These are phyloP conservation scores for Mactromeris polynyma DNA, from an alignment of 2,888 invertebrate species.

Conservation along the genomic window DNA sequence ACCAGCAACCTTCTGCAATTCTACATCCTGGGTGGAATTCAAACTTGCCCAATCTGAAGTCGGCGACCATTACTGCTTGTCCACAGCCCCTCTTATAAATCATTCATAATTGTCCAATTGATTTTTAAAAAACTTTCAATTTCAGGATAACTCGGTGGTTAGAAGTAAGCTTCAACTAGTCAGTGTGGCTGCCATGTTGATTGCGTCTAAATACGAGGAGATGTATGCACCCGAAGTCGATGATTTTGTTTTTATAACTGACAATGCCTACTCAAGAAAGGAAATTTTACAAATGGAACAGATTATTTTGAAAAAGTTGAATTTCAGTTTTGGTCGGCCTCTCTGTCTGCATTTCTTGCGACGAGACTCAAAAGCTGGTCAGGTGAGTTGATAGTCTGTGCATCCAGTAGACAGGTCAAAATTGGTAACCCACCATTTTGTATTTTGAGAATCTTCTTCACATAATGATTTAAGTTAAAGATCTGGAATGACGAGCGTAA, in stretches of 20 bases:
- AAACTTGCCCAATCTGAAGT: no score
- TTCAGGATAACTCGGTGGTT: slow-evolving; percentile 88
- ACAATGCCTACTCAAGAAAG: slow-evolving; percentile 93
- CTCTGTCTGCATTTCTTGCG: slow-evolving; percentile 96
- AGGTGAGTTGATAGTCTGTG: slow-evolving; percentile 87
- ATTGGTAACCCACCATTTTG: no score
- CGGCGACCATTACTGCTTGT: no score
- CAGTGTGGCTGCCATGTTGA: slow-evolving; percentile 95
- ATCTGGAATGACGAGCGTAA: no score
- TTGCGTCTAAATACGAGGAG: slow-evolving; percentile 98
- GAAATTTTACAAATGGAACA: slow-evolving; percentile 95
- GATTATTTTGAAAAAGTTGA: slow-evolving; percentile 92
- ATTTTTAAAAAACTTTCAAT: background rate
- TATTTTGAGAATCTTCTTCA: no score
- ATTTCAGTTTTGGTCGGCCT: slow-evolving; percentile 94
- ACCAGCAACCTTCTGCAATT: no score
- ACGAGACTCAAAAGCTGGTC: slow-evolving; percentile 89
- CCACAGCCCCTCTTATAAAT: background rate
- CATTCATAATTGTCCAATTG: background rate
- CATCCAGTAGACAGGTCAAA: no score
- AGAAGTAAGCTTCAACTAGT: slow-evolving; percentile 94
- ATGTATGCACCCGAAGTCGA: slow-evolving; percentile 94
- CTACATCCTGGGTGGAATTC: no score
- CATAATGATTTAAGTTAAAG: no score
- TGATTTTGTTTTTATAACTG: slow-evolving; percentile 97